Percentiles rank a stretch among this genome's conserved stretches.
Conservation (phyloP, 2,888 invertebrate species). For the Ennomos quercinarius region DNA sequence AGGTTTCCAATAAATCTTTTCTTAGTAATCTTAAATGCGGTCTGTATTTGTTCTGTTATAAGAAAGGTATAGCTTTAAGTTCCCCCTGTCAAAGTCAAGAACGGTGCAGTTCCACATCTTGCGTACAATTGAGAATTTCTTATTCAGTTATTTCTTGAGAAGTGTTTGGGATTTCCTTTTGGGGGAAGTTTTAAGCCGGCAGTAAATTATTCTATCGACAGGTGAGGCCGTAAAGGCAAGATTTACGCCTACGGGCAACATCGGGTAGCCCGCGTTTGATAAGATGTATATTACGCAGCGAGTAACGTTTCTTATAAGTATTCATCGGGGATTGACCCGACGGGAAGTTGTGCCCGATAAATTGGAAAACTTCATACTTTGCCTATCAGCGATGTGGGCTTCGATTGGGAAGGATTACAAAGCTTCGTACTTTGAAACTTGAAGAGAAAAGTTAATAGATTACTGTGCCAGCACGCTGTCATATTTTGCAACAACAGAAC, state of each 20-base stretch:
- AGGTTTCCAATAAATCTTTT: conserved; percentile 41
- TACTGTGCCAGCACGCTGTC: conserved; percentile 51
- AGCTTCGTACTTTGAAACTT: conserved; percentile 48
- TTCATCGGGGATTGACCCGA: conserved; percentile 72
- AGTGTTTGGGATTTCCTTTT: conserved; percentile 82
- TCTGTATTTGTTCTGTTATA: conserved; percentile 71
- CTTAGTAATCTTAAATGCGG: conserved; percentile 43
- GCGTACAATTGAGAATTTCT: conserved; percentile 76
- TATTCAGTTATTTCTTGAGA: conserved; percentile 83
- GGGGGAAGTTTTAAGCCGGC: conserved; percentile 81
- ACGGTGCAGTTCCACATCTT: conserved; percentile 49
- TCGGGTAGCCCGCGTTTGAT: conserved; percentile 75
- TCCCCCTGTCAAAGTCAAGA: conserved; percentile 61
- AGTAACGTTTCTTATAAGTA: conserved; percentile 73
- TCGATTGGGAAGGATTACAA: conserved; percentile 42
- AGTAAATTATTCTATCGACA: conserved; percentile 85
- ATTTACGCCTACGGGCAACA: conserved; percentile 79
- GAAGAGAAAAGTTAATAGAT: conserved; percentile 59
- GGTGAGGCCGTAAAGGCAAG: conserved; percentile 84
- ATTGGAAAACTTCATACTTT: conserved; percentile 67
- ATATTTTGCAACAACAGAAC: conserved; percentile 54
- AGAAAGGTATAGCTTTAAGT: conserved; percentile 57
- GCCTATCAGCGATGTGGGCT: conserved; percentile 49
- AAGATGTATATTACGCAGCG: conserved; percentile 81
- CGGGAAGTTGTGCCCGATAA: conserved; percentile 64